Conservation (phyloP, 2,113 vertebrate species). For the Cheilinus undulatus region DNA sequence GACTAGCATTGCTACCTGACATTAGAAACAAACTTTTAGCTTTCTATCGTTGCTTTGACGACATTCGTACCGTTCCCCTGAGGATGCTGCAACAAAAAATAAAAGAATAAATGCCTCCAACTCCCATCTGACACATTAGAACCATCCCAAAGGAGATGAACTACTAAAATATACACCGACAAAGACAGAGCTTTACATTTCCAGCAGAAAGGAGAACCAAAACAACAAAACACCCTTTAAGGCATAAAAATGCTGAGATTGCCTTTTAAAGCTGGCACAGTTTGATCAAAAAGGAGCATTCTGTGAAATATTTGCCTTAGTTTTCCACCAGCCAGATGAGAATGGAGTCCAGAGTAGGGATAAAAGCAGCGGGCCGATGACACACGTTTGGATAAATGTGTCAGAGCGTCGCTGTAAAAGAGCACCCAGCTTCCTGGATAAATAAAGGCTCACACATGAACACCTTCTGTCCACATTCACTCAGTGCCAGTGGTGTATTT, state of each 20-base stretch:
- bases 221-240: neutral
- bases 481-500: slow-evolving; percentile 62
- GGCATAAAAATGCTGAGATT: neutral
- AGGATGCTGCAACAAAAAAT: too few relatives aligned
- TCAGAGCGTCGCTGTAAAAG: slow-evolving; percentile 11
- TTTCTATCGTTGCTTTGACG: too few relatives aligned
- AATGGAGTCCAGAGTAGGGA: neutral
- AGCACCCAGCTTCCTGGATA: slow-evolving; percentile 19
- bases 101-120: too few relatives aligned
- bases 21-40: neutral
- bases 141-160: too few relatives aligned
- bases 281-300: neutral
- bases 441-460: slow-evolving; percentile 26
- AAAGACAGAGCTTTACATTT: too few relatives aligned
- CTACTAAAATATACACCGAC: too few relatives aligned
- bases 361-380: neutral
- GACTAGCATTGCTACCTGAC: too few relatives aligned
- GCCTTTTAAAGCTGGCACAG: neutral
- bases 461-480: slow-evolving; percentile 62
- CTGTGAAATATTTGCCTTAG: neutral
- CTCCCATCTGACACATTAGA: too few relatives aligned
- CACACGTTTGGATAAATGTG: slow-evolving; percentile 15
- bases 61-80: too few relatives aligned
- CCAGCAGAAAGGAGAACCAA: too few relatives aligned
- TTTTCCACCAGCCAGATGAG: neutral